Evolutionary conservation across 2,113 vertebrate species (phyloP).

Genomic region (Forbesichthys papilliferus): DNA sequence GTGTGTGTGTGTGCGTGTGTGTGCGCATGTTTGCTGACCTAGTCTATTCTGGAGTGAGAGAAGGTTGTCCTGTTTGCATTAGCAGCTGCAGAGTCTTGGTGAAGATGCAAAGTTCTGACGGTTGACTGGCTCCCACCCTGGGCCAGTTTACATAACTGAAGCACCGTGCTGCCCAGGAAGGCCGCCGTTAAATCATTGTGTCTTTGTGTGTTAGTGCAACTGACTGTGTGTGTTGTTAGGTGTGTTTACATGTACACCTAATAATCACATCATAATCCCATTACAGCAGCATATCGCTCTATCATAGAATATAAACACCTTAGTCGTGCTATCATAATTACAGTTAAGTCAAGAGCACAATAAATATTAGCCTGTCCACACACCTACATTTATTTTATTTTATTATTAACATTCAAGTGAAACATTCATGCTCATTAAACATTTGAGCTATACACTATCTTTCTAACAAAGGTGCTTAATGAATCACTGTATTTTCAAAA

Average conservation of each 20-base stretch:
- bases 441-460: no score
- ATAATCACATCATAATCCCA: no score
- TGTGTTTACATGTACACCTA: conserved; percentile 17
- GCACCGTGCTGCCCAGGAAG: conserved; percentile 54
- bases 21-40: conserved; percentile 13
- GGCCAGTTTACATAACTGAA: conserved; percentile 82
- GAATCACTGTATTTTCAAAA: no score
- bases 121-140: conserved; percentile 72
- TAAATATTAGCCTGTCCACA: no score
- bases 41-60: conserved; percentile 34
- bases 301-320: no score
- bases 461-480: no score
- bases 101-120: conserved; percentile 76
- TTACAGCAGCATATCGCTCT: no score
- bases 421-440: no score
- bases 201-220: conserved; percentile 24
- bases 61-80: conserved; percentile 71
- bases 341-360: no score
- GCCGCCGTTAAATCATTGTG: conserved; percentile 72
- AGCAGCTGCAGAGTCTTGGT: conserved; percentile 66
- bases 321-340: no score
- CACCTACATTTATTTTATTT: no score
- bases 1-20: conserved; percentile 23
- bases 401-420: no score
- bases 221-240: conserved; percentile 30